Conservation (phyloP, 2,797 vertebrate species). For the Lagocephalus sceleratus region DNA sequence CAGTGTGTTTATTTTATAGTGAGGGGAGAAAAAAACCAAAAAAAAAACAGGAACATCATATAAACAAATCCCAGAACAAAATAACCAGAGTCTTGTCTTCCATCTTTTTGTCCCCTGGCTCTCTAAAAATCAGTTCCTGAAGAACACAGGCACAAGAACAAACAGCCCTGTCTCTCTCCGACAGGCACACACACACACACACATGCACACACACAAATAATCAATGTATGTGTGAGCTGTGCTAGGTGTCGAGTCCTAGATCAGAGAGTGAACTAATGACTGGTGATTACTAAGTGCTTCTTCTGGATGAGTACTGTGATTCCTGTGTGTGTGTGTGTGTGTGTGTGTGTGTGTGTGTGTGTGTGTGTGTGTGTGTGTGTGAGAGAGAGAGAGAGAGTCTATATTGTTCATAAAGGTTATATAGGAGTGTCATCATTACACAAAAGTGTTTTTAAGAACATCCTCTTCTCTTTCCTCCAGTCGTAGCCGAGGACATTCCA, state of each 20-base stretch:
- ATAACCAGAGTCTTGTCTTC: slow-evolving; percentile 15
- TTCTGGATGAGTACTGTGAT: slow-evolving; percentile 18
- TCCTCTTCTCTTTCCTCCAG: slow-evolving; percentile 23
- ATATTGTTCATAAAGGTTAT: slow-evolving; percentile 51
- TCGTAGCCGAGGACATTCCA: slow-evolving; percentile 38
- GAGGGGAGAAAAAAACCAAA: no score
- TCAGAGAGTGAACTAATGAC: slow-evolving; percentile 56
- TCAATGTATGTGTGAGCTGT: slow-evolving; percentile 41
- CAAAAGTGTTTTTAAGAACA: slow-evolving; percentile 25
- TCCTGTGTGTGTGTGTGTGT: slow-evolving; percentile 16
- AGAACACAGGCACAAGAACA: slow-evolving; percentile 31
- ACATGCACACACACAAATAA: slow-evolving; percentile 21
- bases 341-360: slow-evolving; percentile 7
- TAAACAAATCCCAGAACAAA: slow-evolving; percentile 9
- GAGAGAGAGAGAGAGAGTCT: no score
- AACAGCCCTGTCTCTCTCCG: slow-evolving; percentile 9
- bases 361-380: no score
- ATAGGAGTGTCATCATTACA: slow-evolving; percentile 53
- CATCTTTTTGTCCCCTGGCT: slow-evolving; percentile 7
- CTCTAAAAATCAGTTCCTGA: slow-evolving; percentile 46
- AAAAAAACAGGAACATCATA: not conserved
- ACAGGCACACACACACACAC: slow-evolving; percentile 9
- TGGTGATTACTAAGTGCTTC: slow-evolving; percentile 51
- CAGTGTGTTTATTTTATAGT: not conserved
- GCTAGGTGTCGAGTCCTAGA: slow-evolving; percentile 46